A percentile compares a stretch with the other conserved stretches of the same genome.
Evolutionary conservation across 2,888 invertebrate genomes (phyloP).

Genomic region (Dynastes hyllus): DNA sequence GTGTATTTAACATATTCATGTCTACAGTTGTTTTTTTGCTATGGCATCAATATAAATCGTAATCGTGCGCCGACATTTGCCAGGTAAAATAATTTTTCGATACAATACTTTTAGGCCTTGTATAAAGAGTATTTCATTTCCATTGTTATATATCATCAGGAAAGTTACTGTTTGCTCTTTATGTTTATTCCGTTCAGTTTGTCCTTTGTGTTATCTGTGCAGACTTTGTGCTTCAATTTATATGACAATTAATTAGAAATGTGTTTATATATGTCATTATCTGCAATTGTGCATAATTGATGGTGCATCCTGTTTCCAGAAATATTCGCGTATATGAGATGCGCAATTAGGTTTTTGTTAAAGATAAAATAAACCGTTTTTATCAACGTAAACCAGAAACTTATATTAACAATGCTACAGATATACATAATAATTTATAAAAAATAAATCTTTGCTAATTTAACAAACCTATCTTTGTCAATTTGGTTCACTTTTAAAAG

Average conservation of each 20-base stretch:
- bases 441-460: too few species aligned
- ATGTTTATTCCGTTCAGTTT: neutral
- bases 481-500: too few species aligned
- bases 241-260: neutral
- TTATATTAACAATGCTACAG: too few species aligned
- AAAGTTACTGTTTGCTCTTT: neutral
- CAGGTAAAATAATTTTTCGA: neutral
- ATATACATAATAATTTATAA: too few species aligned
- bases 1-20: neutral
- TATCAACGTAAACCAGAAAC: too few species aligned
- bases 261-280: neutral
- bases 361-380: too few species aligned
- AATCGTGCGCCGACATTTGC: neutral
- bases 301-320: too few species aligned
- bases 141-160: neutral
- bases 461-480: too few species aligned
- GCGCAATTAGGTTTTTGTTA: too few species aligned
- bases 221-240: neutral
- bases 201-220: neutral
- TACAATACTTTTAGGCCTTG: too few species aligned
- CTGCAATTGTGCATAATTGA: neutral
- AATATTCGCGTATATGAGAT: too few species aligned
- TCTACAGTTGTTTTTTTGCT: constrained; percentile 1
- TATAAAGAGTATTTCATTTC: neutral
- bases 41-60: neutral